phyloP scores from a whole-genome alignment of 1,140 invertebrate species.

The Phocides pigmalion region DNA sequence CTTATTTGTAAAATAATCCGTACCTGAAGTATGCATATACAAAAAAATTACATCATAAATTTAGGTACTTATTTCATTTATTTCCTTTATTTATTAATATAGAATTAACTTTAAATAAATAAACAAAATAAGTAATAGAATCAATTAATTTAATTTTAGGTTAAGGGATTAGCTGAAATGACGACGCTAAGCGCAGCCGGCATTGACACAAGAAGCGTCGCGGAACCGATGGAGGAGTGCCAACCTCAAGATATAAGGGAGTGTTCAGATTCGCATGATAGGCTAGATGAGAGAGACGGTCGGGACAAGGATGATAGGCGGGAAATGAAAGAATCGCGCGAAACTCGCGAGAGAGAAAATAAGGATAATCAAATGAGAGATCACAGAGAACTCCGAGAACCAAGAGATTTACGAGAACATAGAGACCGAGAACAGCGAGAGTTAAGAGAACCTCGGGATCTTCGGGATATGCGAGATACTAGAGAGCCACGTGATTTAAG shows the following conservation, averaged over 20 bases:
- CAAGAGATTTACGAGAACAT: conserved; percentile 57
- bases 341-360: conserved; percentile 62
- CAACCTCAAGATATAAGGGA: conserved; percentile 66
- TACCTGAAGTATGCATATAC: too few relatives aligned
- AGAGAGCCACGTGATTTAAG: conserved; percentile 57
- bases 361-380: conserved; percentile 61
- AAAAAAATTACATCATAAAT: too few relatives aligned
- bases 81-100: too few relatives aligned
- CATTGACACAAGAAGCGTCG: conserved; percentile 71
- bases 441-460: conserved; percentile 56
- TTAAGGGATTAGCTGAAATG: conserved; percentile 96
- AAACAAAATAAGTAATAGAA: too few relatives aligned
- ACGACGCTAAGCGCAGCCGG: conserved; percentile 89
- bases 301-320: conserved; percentile 69
- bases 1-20: too few relatives aligned
- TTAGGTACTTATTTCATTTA: too few relatives aligned
- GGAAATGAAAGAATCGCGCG: conserved; percentile 57
- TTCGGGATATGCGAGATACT: conserved; percentile 54
- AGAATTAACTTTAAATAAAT: too few relatives aligned
- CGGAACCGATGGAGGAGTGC: conserved; percentile 79
- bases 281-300: conserved; percentile 58
- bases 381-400: conserved; percentile 61
- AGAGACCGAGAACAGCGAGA: conserved; percentile 60
- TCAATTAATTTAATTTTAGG: conserved; percentile 66
- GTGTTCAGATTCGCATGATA: conserved; percentile 58